Evolutionary conservation across 2,797 vertebrate genomes (phyloP).

Genomic region (Tapera naevia): DNA sequence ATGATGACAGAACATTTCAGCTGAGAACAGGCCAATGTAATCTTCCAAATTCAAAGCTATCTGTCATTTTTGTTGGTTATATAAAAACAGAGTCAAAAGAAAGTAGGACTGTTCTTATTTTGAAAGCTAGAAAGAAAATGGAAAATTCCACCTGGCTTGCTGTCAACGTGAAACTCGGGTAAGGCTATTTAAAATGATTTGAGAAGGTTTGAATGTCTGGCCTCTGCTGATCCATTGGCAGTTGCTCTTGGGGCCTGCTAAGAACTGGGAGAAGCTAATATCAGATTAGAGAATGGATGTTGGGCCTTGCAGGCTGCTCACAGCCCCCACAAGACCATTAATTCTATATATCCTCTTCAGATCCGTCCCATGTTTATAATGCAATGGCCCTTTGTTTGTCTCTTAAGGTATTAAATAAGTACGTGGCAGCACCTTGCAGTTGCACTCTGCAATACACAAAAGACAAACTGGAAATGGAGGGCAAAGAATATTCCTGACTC

Average conservation of each 20-base stretch:
- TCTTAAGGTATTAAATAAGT: neutral
- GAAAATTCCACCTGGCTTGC: constrained; percentile 47
- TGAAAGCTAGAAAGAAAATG: neutral
- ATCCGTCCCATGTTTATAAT: neutral
- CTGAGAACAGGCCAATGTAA: constrained; percentile 65
- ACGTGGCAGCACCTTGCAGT: neutral
- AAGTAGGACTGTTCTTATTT: constrained; percentile 43
- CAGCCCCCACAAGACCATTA: neutral
- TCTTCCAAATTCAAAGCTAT: constrained; percentile 70
- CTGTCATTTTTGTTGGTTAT: constrained; percentile 70
- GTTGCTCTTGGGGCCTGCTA: neutral
- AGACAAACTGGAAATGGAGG: neutral
- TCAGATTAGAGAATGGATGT: neutral
- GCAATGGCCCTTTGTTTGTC: neutral
- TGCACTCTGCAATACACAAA: neutral
- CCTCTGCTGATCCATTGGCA: constrained; percentile 13
- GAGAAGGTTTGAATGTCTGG: neutral
- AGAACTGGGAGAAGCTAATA: constrained; percentile 14
- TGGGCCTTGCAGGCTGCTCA: neutral
- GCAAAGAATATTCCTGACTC: neutral
- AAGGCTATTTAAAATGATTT: constrained; percentile 36
- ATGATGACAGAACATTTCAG: constrained; percentile 73
- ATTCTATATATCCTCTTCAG: neutral
- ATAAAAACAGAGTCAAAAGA: constrained; percentile 59
- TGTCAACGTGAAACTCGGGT: neutral